Evolutionary conservation across 2,888 invertebrate genomes (phyloP).

Genomic region (Nycteola revayana): DNA sequence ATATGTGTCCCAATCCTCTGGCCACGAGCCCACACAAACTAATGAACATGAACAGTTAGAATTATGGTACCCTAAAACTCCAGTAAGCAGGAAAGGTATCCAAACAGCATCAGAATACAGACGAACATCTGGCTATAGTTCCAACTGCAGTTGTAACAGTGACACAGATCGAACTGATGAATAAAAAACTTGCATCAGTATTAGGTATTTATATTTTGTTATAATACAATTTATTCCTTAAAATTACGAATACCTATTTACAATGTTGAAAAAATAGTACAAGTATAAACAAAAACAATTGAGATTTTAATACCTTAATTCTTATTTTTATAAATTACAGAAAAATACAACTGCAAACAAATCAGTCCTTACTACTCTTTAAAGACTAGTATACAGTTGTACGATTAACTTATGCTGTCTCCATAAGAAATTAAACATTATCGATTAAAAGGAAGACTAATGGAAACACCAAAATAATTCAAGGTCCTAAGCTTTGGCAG

Average conservation of each 20-base stretch:
- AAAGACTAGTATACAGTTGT: conserved; percentile 57
- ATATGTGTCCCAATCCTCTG: no score
- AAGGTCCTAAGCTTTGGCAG: conserved; percentile 67
- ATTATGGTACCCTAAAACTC: conserved; percentile 14
- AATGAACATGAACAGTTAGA: conserved; percentile 6
- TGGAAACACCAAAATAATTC: conserved; percentile 46
- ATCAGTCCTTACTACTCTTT: conserved; percentile 51
- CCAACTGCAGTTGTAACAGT: conserved; percentile 22
- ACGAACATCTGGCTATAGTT: conserved; percentile 8
- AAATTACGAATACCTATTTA: conserved; percentile 68
- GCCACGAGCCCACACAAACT: no score
- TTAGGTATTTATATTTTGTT: conserved; percentile 77
- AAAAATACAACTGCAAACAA: conserved; percentile 52
- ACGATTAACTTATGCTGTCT: conserved; percentile 31
- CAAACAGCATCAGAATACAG: conserved; percentile 8
- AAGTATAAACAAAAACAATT: conserved; percentile 71
- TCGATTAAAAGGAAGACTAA: conserved; percentile 58
- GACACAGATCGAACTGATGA: conserved; percentile 11
- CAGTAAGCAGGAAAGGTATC: conserved; percentile 8
- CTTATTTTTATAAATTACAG: conserved; percentile 45
- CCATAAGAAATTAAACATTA: conserved; percentile 24
- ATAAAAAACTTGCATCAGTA: conserved; percentile 47
- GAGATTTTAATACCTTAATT: conserved; percentile 62
- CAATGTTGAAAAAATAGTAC: conserved; percentile 64
- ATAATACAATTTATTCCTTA: conserved; percentile 77